A percentile compares a stretch with the other conserved stretches of the same genome.
These are phyloP conservation scores for Papio anubis DNA, from an alignment of 2,113 vertebrate genomes.

Conservation along the genomic window DNA sequence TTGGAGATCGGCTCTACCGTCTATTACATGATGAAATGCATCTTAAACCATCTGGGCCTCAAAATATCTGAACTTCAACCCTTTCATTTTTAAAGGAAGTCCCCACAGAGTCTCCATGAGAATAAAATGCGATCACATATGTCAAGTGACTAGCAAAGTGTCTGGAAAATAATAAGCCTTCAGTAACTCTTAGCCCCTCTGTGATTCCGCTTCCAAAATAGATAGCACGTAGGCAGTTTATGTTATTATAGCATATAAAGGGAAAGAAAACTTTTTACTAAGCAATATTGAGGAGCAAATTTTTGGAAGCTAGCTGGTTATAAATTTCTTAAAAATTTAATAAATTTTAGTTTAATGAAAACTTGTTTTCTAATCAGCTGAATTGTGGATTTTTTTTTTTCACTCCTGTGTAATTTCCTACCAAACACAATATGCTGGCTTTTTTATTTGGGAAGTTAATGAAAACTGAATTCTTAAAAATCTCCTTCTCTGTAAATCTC, in stretches of 20 bases:
- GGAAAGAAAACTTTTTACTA: neutral
- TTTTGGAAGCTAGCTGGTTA: neutral
- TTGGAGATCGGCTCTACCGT: neutral
- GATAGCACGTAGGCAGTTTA: neutral
- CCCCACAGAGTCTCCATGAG: neutral
- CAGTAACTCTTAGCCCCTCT: neutral
- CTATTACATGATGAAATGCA: too few species aligned
- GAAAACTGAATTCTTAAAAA: slow-evolving; percentile 14
- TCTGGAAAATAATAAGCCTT: neutral
- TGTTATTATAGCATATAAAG: neutral
- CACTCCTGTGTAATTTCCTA: neutral
- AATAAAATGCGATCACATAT: neutral
- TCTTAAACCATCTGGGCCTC: neutral
- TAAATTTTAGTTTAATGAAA: neutral
- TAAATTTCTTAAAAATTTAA: neutral
- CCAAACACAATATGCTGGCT: neutral
- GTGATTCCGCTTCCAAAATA: neutral
- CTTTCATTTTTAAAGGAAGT: neutral
- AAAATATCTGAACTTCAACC: neutral
- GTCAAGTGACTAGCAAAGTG: neutral
- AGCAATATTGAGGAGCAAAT: neutral
- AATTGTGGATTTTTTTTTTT: neutral
- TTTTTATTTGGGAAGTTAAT: neutral
- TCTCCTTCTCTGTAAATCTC: neutral
- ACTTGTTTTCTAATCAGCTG: neutral